Conservation (phyloP, 2,113 vertebrate species). For the Malurus elegans region DNA sequence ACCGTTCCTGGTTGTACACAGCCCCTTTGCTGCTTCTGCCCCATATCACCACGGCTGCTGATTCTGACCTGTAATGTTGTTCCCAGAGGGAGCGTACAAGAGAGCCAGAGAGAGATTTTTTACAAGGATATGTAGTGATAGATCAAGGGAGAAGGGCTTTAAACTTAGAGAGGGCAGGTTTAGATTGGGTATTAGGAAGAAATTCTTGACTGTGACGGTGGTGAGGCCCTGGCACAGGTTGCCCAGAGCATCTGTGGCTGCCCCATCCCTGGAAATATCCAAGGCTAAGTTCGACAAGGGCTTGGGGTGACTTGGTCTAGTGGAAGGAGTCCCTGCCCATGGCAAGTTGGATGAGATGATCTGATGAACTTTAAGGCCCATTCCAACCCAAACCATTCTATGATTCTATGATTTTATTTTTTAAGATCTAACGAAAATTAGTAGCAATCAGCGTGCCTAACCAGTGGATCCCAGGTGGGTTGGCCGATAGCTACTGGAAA, state of each 20-base stretch:
- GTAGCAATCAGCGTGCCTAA: too few relatives aligned
- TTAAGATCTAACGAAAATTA: neutral
- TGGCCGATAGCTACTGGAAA: neutral
- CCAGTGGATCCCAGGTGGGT: neutral
- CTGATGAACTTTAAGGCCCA: neutral
- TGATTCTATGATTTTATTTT: neutral
- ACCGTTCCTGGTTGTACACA: neutral
- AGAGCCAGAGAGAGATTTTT: neutral
- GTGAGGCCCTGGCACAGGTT: neutral
- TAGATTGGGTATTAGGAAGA: neutral
- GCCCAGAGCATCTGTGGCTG: neutral
- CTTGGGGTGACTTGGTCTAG: neutral
- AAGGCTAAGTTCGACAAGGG: rapidly evolving
- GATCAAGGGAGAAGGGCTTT: neutral
- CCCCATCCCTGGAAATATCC: neutral
- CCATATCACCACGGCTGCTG: neutral
- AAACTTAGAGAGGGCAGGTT: neutral
- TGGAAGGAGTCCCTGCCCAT: neutral
- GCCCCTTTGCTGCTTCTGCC: neutral
- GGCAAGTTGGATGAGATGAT: neutral
- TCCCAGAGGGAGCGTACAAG: neutral
- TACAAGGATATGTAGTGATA: neutral
- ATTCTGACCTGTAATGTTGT: neutral
- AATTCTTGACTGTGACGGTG: neutral
- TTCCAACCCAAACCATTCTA: neutral